phyloP scores from a whole-genome alignment of 2,113 vertebrate species.

The Hepsetus odoe region DNA sequence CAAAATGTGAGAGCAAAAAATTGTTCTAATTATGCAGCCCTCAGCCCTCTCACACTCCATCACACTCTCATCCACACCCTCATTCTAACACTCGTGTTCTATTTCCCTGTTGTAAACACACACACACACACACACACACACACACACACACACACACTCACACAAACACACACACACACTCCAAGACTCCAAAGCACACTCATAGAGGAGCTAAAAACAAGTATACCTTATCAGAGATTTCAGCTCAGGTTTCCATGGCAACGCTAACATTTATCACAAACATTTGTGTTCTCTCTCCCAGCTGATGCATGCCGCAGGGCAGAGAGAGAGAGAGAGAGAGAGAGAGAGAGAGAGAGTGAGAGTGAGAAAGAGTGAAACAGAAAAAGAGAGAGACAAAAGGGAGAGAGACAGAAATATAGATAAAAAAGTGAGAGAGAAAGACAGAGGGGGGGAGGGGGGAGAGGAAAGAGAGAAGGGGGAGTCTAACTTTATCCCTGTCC shows the following conservation, averaged over 20 bases:
- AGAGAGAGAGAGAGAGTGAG: not conserved
- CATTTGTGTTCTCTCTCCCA: constrained; percentile 54
- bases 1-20: constrained; percentile 40
- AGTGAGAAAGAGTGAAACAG: not conserved
- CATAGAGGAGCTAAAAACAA: constrained; percentile 60
- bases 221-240: constrained; percentile 68
- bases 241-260: constrained; percentile 70
- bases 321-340: not conserved
- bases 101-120: not conserved
- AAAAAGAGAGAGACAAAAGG: not conserved
- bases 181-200: too few species aligned
- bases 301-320: constrained; percentile 30
- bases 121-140: constrained; percentile 12
- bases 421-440: not conserved
- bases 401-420: not conserved
- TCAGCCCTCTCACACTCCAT: not conserved
- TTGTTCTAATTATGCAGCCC: constrained; percentile 49
- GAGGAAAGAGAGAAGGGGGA: too few species aligned
- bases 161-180: constrained; percentile 19
- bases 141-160: constrained; percentile 32
- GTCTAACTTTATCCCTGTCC: constrained; percentile 37
- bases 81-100: not conserved
- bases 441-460: not conserved
- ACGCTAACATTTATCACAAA: constrained; percentile 71
- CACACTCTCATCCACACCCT: constrained; percentile 38